Evolutionary conservation across 2,888 invertebrate genomes (phyloP).

Genomic region (Pristionchus mayeri): DNA sequence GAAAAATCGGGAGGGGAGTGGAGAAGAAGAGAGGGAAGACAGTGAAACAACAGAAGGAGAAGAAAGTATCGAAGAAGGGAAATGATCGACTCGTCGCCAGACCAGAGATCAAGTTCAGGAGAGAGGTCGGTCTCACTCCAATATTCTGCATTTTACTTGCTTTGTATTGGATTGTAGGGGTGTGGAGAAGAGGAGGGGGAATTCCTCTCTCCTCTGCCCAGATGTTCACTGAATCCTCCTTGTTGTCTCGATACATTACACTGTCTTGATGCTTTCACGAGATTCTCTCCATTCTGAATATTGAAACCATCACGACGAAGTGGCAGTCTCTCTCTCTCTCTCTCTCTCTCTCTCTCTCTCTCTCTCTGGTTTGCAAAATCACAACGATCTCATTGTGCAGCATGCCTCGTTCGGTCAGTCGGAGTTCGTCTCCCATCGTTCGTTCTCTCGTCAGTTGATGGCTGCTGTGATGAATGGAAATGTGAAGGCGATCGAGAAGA

Average conservation of each 20-base stretch:
- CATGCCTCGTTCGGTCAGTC: slow-evolving; percentile 11
- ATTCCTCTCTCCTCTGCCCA: no score
- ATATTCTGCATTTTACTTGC: no score
- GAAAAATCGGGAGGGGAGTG: background rate
- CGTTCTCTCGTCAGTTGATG: slow-evolving; percentile 53
- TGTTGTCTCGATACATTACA: no score
- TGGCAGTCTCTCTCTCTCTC: background rate
- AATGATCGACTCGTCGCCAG: slow-evolving; percentile 61
- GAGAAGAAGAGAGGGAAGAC: slow-evolving; percentile 30
- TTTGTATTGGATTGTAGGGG: no score
- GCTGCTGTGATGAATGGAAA: slow-evolving; percentile 56
- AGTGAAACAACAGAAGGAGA: background rate
- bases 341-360: no score
- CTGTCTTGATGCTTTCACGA: no score
- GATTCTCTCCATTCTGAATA: no score
- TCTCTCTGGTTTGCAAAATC: background rate
- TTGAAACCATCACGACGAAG: no score
- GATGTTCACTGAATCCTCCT: no score
- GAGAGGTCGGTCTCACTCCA: background rate
- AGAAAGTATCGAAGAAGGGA: slow-evolving; percentile 57
- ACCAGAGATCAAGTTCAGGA: slow-evolving; percentile 31
- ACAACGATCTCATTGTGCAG: background rate
- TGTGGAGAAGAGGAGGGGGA: no score
- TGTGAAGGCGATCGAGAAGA: slow-evolving; percentile 56
- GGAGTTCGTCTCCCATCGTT: background rate